Conservation (phyloP, 2,797 vertebrate species). For the Arctocebus calabarensis region DNA sequence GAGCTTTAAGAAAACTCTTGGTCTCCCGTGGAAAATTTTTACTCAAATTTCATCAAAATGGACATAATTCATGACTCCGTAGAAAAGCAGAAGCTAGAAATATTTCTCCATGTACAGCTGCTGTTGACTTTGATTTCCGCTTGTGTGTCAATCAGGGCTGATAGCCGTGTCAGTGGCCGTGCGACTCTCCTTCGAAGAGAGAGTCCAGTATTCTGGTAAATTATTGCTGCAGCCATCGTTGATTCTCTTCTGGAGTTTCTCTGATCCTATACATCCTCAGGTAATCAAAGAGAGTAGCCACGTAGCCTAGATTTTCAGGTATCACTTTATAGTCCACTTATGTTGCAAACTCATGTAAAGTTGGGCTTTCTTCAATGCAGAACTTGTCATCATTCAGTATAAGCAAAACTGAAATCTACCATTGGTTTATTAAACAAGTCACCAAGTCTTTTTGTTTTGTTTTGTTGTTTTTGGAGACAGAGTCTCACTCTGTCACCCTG, state of each 20-base stretch:
- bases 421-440: background rate
- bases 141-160: conserved; percentile 88
- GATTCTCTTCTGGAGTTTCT: conserved; percentile 94
- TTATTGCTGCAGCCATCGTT: conserved; percentile 87
- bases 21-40: background rate
- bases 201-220: conserved; percentile 84
- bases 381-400: background rate
- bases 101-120: background rate
- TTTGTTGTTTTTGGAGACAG: too few species aligned
- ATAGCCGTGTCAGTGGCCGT: conserved; percentile 91
- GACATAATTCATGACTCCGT: background rate
- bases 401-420: background rate
- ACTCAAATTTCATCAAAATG: background rate
- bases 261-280: conserved; percentile 92
- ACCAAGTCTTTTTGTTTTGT: background rate
- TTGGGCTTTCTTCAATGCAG: background rate
- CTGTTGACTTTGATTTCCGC: background rate
- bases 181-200: conserved; percentile 85
- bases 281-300: conserved; percentile 85
- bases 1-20: background rate
- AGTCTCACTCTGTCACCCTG: too few species aligned
- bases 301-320: background rate
- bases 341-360: background rate
- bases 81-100: background rate
- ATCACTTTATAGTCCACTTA: background rate